Percentiles rank a stretch among this genome's conserved stretches.
These are phyloP conservation scores for Chromobotia macracanthus DNA, from an alignment of 2,797 vertebrate genomes.

Conservation along the genomic window DNA sequence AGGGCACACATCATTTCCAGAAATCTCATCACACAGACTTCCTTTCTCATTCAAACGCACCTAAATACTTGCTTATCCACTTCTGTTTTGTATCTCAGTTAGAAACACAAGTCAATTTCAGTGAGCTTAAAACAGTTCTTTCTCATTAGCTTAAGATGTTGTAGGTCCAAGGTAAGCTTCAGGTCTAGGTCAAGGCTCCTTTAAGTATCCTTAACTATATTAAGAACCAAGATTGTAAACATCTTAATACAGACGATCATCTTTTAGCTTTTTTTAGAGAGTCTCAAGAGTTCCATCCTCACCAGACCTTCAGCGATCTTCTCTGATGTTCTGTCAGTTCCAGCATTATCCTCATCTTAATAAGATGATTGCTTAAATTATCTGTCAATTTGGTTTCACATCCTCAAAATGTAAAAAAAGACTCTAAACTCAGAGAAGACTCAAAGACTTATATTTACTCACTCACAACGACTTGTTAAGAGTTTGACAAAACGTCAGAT, in stretches of 20 bases:
- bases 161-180: not conserved
- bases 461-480: too few species aligned
- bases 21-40: not conserved
- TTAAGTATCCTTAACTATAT: not conserved
- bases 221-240: not conserved
- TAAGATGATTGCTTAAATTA: not conserved
- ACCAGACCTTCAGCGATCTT: not conserved
- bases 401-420: not conserved
- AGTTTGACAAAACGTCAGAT: too few species aligned
- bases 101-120: not conserved
- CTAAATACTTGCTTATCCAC: not conserved
- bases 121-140: not conserved
- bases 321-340: not conserved
- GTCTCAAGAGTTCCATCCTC: not conserved
- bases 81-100: slow-evolving; percentile 1
- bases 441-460: not conserved
- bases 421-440: not conserved
- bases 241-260: not conserved
- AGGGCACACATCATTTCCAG: not conserved
- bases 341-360: not conserved
- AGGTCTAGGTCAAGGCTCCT: not conserved
- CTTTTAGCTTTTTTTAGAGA: not conserved
- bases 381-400: slow-evolving; percentile 2
- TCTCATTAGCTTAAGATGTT: too few species aligned
- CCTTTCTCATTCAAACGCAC: not conserved